phyloP scores from a whole-genome alignment of 2,797 vertebrate species.

The Enoplosus armatus region DNA sequence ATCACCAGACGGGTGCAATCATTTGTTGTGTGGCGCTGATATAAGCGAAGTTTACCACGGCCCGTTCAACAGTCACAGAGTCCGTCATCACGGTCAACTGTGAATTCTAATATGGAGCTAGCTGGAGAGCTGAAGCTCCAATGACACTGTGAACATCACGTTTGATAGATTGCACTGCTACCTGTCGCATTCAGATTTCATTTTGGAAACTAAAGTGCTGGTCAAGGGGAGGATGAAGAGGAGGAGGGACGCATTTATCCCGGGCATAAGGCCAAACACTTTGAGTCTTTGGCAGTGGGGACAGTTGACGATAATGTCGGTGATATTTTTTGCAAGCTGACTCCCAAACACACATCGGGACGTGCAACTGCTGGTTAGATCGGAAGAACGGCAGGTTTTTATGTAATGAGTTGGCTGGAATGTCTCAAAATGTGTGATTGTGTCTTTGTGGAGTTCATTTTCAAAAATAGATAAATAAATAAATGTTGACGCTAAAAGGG shows the following conservation, averaged over 20 bases:
- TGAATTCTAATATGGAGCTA: conserved; percentile 1
- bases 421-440: not conserved
- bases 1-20: not conserved
- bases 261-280: conserved; percentile 27
- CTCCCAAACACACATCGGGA: conserved; percentile 9
- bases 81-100: not conserved
- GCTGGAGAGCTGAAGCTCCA: not conserved
- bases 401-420: not conserved
- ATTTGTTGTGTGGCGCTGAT: not conserved
- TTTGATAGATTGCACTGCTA: conserved; percentile 26
- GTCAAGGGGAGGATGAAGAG: conserved; percentile 13
- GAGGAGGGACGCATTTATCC: conserved; percentile 28
- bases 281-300: conserved; percentile 25
- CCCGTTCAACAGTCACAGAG: not conserved
- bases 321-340: conserved; percentile 14
- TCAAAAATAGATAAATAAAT: no score
- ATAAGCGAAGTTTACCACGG: not conserved
- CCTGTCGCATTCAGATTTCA: conserved; percentile 26
- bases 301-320: conserved; percentile 23
- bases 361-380: not conserved
- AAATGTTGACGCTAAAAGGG: not conserved
- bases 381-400: not conserved
- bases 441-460: not conserved
- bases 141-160: not conserved
- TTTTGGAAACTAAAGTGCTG: conserved; percentile 21